These are phyloP conservation scores for Sinotaia quadrata DNA, from an alignment of 2,888 invertebrate genomes.

Conservation along the genomic window DNA sequence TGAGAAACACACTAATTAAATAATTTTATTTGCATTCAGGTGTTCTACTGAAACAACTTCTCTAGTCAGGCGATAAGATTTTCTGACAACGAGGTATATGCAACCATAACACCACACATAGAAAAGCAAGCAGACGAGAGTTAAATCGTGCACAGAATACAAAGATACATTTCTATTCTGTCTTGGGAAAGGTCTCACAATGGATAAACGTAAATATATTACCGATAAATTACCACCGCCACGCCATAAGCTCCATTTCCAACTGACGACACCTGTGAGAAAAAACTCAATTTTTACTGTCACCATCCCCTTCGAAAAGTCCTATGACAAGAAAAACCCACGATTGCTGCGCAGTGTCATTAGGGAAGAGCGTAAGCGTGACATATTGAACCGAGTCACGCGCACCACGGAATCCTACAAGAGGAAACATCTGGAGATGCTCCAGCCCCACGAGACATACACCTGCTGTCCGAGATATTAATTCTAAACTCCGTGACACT, in stretches of 20 bases:
- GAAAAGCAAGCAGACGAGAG: too few relatives aligned
- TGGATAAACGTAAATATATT: too few relatives aligned
- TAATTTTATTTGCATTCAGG: too few relatives aligned
- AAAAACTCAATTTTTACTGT: constrained; percentile 5
- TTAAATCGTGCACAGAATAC: too few relatives aligned
- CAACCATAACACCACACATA: too few relatives aligned
- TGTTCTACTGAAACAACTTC: too few relatives aligned
- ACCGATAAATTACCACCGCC: constrained; percentile 5
- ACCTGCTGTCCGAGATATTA: constrained; percentile 19
- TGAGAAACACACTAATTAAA: too few relatives aligned
- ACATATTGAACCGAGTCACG: constrained; percentile 5
- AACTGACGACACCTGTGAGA: background rate
- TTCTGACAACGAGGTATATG: too few relatives aligned
- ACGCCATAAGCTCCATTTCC: background rate
- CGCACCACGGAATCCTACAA: background rate
- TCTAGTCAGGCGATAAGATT: too few relatives aligned
- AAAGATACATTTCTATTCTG: too few relatives aligned
- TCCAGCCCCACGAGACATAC: constrained; percentile 6
- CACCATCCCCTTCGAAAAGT: background rate
- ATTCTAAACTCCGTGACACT: too few relatives aligned
- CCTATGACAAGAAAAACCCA: background rate
- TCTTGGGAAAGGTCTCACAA: too few relatives aligned
- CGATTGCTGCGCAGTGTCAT: constrained; percentile 2
- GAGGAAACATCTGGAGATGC: background rate
- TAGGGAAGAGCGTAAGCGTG: constrained; percentile 11